Percentiles rank a stretch among this genome's conserved stretches.
Evolutionary conservation across 2,888 invertebrate species (phyloP).

Genomic region (Apamea anceps): DNA sequence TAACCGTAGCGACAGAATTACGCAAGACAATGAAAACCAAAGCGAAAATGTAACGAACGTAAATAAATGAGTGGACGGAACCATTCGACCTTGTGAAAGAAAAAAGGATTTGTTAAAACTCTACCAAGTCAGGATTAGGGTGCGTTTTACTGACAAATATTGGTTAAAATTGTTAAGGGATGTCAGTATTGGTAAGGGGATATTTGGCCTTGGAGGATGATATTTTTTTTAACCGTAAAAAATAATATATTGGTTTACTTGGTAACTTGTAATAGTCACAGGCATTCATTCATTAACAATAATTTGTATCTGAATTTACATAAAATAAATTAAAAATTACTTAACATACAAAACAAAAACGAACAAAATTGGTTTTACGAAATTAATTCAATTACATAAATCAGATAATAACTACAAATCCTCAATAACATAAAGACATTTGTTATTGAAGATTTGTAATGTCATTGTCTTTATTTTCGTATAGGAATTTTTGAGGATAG

Average conservation of each 20-base stretch:
- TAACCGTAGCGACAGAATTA: conserved; percentile 49
- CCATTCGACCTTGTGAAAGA: conserved; percentile 74
- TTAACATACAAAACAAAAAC: background rate
- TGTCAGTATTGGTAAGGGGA: background rate
- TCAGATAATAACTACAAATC: too few relatives aligned
- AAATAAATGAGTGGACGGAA: conserved; percentile 70
- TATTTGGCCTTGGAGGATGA: background rate
- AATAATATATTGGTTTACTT: background rate
- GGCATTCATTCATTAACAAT: background rate
- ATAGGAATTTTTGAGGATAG: too few relatives aligned
- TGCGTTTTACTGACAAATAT: conserved; percentile 35
- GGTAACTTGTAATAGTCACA: background rate
- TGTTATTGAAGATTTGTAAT: too few relatives aligned
- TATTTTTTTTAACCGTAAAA: background rate
- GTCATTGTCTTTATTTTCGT: too few relatives aligned
- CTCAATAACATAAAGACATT: too few relatives aligned
- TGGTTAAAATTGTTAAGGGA: background rate
- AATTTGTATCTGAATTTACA: background rate
- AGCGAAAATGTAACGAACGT: conserved; percentile 67
- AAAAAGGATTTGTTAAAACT: conserved; percentile 74
- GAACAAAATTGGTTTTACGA: background rate
- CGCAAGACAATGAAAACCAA: conserved; percentile 59
- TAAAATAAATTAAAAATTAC: background rate
- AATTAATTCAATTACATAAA: background rate
- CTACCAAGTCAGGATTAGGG: conserved; percentile 53